phyloP scores from a whole-genome alignment of 2,888 invertebrate genomes.

The Acleris cristana region DNA sequence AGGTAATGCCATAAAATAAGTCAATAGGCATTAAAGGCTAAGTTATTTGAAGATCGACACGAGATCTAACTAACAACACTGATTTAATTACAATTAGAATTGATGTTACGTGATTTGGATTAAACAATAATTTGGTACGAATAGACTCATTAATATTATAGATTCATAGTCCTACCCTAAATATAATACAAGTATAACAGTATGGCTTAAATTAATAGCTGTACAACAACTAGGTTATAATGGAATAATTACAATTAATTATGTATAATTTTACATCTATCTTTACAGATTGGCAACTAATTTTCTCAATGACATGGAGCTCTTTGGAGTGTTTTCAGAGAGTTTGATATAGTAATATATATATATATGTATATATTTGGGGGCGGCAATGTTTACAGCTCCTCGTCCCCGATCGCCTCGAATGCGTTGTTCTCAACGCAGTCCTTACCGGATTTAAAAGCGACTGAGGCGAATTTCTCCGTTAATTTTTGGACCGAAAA shows the following conservation, averaged over 20 bases:
- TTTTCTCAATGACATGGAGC: constrained; percentile 47
- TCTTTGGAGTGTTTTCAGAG: constrained; percentile 56
- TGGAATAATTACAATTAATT: constrained; percentile 41
- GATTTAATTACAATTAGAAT: neutral
- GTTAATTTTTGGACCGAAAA: constrained; percentile 90
- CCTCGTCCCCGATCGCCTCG: constrained; percentile 97
- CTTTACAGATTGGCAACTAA: constrained; percentile 65
- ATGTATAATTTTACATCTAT: constrained; percentile 51
- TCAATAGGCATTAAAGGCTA: too few relatives aligned
- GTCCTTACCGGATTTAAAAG: constrained; percentile 87
- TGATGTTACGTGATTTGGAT: neutral
- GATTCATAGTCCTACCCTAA: constrained; percentile 23
- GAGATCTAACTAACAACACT: too few relatives aligned
- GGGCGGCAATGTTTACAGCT: constrained; percentile 81
- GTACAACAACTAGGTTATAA: constrained; percentile 38
- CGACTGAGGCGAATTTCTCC: constrained; percentile 88
- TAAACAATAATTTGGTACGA: neutral
- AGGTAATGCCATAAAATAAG: too few relatives aligned
- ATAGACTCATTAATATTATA: constrained; percentile 9
- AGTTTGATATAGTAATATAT: constrained; percentile 26
- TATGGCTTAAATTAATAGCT: constrained; percentile 24
- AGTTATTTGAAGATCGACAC: too few relatives aligned
- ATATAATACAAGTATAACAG: constrained; percentile 25
- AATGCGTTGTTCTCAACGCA: constrained; percentile 96
- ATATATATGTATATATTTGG: constrained; percentile 5